Base-by-base conservation (phyloP, 2,888 invertebrate species). In the Drosophila recens region DNA sequence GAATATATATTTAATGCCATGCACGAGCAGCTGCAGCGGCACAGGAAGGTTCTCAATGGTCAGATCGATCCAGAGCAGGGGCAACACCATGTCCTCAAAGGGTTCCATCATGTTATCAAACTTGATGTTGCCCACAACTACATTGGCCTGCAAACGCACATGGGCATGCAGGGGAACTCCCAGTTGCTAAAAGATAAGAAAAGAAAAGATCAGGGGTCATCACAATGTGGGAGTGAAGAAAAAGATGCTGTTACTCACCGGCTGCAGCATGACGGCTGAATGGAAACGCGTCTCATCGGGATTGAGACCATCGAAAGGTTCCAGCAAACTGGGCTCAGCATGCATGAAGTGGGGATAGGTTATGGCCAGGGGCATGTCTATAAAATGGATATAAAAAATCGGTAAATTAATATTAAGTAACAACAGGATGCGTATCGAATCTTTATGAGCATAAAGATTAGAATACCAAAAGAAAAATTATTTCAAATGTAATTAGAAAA, bases 301-400 rank as follows among this genome's bases (percentile, higher is more conserved):
- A 0, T 92, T 92, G 53, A 96, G 89, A 10, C 96, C 96, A 5
- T 94, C 94, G 0, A 96, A 93, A 0, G 93, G 93, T 0, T 94
- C 93, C 27, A 94, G 75, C 8, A 96, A 91, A 42, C 91, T 91
- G 0, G 94, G 94, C 90, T 95, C 95, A 0, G 94, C 94, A 77
- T 95, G 94, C 79, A 94, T 94, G 86, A 96, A 97, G 87, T 96
- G 96, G 0, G 96, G 96, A 90, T 94, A 94, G 0, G 96, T 96
- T 38, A 96, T 92, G n/a, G 95, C 94, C n/a, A 96, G 93, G 0
- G 97, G 96, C 63, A 96, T 95, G 90, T 94, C 95, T 95, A 79
- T 1, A 23, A 15, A 23, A 56, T 2, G 1, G 0, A 48, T 15
- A 0, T 0, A 4, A 9, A 3, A 20, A 23, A 17, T 10, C 3